Base-by-base conservation (phyloP, 1,140 invertebrate genomes). In the Dysdera silvatica region DNA sequence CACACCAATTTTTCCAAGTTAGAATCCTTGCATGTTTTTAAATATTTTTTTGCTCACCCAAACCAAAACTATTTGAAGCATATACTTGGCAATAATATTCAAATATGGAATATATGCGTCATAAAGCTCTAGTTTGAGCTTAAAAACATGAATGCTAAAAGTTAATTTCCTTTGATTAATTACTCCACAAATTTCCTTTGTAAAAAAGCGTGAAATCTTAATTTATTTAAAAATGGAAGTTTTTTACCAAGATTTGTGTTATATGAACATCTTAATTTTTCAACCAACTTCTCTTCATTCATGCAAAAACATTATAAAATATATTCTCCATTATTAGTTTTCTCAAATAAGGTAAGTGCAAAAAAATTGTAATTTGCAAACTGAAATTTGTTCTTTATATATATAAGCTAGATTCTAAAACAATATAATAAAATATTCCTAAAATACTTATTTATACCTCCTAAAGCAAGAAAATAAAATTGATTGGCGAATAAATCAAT, bases 221-320 rank as follows among this genome's bases (percentile, higher is more conserved):
- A 40, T 16, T 40, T 16, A 40, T 4, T 40, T 40, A 40, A 40
- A 16, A 40, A 16, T 40, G 18, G 18, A 40, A 40, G 18, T 37
- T 7, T 37, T 8, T 16, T 16, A 16, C 12, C 35, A 40, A 40
- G 2, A 40, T 40, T 45, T 45, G 2, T 20, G n/a, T 14, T 49
- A n/a, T n/a, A n/a, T n/a, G n/a, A n/a, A n/a, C n/a, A n/a, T n/a
- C n/a, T n/a, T n/a, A n/a, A 6, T 40, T 20, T 63, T 63, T n/a
- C 32, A 63, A 53, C 31, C 61, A 63, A n/a, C 61, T 53, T 26
- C 56, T 63, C 56, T 52, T 31, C 29, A 53, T 53, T 31, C n/a
- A 41, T 37, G 10, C 40, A 1, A 63, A 56, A 55, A 5, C 48
- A 33, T 63, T 53, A 31, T 52, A 63, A 31, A 41, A 47, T 8